Conservation (phyloP, 1,140 invertebrate species). For the Chironomus striatipennis region DNA sequence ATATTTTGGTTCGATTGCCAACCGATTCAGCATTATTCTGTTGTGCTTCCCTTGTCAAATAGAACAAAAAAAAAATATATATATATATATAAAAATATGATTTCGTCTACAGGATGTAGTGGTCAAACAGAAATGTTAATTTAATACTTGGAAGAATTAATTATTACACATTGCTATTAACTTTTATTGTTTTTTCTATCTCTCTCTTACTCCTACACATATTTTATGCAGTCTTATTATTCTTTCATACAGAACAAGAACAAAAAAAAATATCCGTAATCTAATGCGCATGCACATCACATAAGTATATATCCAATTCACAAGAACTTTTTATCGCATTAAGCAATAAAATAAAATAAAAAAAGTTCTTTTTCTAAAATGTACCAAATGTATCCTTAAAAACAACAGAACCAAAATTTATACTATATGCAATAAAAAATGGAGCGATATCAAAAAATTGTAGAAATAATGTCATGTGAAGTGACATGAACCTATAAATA, state of each 20-base stretch:
- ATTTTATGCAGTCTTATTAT: not conserved
- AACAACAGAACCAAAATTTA: not conserved
- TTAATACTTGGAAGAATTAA: conserved; percentile 14
- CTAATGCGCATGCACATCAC: conserved; percentile 11
- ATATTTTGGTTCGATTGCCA: conserved; percentile 1
- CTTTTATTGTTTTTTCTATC: conserved; percentile 2
- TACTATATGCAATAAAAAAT: conserved; percentile 18
- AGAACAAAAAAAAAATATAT: not conserved
- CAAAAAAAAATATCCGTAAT: not conserved
- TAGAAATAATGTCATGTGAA: conserved; percentile 17
- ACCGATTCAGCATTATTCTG: not conserved
- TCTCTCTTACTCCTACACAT: not conserved
- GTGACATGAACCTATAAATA: conserved; percentile 19
- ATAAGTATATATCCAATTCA: not conserved
- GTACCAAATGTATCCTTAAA: conserved; percentile 10
- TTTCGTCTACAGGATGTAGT: not conserved
- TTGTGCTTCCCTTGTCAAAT: not conserved
- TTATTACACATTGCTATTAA: conserved; percentile 14
- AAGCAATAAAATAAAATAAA: conserved; percentile 15
- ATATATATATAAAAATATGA: not conserved
- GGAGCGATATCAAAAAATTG: not conserved
- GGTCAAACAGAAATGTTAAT: conserved; percentile 9
- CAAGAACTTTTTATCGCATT: conserved; percentile 8
- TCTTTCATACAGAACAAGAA: not conserved
- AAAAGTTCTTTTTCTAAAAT: not conserved